phyloP scores from a whole-genome alignment of 2,113 vertebrate genomes.

The Anas platyrhynchos region DNA sequence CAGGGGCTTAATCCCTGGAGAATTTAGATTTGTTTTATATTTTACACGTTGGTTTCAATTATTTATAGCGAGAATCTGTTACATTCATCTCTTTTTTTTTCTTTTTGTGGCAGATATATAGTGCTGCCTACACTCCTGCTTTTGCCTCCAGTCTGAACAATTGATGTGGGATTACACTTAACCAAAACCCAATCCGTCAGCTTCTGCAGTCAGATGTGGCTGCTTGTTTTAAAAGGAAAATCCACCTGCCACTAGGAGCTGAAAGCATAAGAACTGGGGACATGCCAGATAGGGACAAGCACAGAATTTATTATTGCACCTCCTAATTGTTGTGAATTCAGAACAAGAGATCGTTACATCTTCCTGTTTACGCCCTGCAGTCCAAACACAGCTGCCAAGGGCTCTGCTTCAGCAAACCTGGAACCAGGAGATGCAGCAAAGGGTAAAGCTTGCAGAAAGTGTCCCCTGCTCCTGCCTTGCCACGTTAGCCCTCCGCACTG shows the following conservation, averaged over 20 bases:
- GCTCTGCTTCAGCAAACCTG: background rate
- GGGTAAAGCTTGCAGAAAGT: background rate
- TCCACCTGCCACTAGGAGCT: background rate
- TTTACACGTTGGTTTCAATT: background rate
- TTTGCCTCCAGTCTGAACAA: background rate
- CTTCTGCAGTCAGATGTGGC: background rate
- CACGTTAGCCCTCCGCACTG: background rate
- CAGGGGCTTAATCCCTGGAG: background rate
- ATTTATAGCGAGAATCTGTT: background rate
- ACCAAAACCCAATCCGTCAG: background rate
- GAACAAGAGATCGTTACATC: background rate
- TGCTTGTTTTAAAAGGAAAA: background rate
- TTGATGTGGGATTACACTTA: background rate
- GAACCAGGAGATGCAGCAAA: background rate
- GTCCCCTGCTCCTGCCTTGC: background rate
- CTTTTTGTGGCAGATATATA: background rate
- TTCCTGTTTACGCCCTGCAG: background rate
- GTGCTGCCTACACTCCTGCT: background rate
- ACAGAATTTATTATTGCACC: background rate
- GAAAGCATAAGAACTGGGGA: background rate
- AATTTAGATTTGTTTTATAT: background rate
- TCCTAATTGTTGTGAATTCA: fast-evolving
- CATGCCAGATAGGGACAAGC: background rate
- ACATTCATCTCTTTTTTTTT: background rate
- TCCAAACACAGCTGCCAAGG: background rate